phyloP scores from a whole-genome alignment of 2,797 vertebrate genomes.

The Gadopsis bispinosus region DNA sequence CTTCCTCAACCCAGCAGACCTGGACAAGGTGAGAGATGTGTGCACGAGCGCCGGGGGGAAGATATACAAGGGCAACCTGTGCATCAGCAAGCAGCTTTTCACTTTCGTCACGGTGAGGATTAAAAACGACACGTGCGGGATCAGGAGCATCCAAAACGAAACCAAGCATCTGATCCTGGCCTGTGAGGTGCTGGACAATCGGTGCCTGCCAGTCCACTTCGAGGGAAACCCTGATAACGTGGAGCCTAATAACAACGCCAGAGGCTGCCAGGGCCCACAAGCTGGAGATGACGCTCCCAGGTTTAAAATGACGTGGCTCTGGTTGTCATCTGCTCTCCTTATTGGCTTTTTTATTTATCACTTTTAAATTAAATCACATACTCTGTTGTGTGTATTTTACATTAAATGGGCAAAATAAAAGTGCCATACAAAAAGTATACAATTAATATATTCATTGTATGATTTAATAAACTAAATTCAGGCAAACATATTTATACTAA shows the following conservation, averaged over 20 bases:
- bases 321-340: constrained; percentile 45
- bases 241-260: constrained; percentile 72
- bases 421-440: background rate
- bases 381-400: background rate
- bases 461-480: background rate
- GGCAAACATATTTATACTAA: background rate
- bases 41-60: constrained; percentile 77
- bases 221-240: constrained; percentile 72
- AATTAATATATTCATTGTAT: background rate
- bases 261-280: constrained; percentile 64
- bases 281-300: background rate
- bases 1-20: constrained; percentile 73
- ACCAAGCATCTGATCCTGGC: constrained; percentile 85
- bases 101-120: constrained; percentile 82
- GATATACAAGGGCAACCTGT: constrained; percentile 73
- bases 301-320: constrained; percentile 40
- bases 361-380: constrained; percentile 1
- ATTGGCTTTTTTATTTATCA: constrained; percentile 5
- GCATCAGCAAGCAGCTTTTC: constrained; percentile 82
- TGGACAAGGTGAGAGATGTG: constrained; percentile 74
- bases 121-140: constrained; percentile 64
- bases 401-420: background rate
- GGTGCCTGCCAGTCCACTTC: constrained; percentile 84
- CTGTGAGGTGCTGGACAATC: constrained; percentile 76
- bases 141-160: constrained; percentile 70